Evolutionary conservation across 2,797 vertebrate species (phyloP), one percentile per base, ranked within the genome.

Genomic region (Novumbra hubbsi): DNA sequence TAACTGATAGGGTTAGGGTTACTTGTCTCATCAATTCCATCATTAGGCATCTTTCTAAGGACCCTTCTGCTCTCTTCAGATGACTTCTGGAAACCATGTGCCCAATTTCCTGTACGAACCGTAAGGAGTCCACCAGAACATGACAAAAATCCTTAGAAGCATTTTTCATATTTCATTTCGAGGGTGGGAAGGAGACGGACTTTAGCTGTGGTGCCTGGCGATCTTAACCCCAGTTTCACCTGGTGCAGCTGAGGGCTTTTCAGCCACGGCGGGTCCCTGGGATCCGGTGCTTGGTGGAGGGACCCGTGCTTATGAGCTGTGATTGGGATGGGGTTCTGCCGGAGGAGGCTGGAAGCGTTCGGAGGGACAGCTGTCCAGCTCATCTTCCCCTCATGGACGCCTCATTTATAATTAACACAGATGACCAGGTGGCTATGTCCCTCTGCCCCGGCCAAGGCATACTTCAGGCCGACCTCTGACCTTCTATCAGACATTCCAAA

Each of bases 331-430:
- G 49, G 65, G 6, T 55, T 49, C 6, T 65, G 19, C 52, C 6
- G 11, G 6, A 48, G 68, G 57, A 55, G 38, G 68, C 27, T 19
- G 67, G 60, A 34, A 32, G 57, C 72, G 65, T 70, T 55, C 81
- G 77, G 79, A 88, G 81, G 85, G 88, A 90, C 87, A 93, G 92
- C 93, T 94, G 94, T 90, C 92, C 90, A 90, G 90, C 93, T 94
- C 92, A 93, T 94, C 92, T 94, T 92, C 92, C 91, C 70, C 84
- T 69, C 87, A 88, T 0, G 79, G 89, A 86, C 87, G 80, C 87
- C 84, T 88, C 87, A 93, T 93, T 89, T 90, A 93, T 93, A 92
- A 93, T 90, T 88, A 94, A 94, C 91, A 88, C 88, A 86, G 89
- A 91, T 93, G 93, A 94, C 90, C 93, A 92, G 88, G 89, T 91